These are phyloP conservation scores for Dasyprocta punctata DNA, from an alignment of 2,113 vertebrate genomes.

Conservation along the genomic window DNA sequence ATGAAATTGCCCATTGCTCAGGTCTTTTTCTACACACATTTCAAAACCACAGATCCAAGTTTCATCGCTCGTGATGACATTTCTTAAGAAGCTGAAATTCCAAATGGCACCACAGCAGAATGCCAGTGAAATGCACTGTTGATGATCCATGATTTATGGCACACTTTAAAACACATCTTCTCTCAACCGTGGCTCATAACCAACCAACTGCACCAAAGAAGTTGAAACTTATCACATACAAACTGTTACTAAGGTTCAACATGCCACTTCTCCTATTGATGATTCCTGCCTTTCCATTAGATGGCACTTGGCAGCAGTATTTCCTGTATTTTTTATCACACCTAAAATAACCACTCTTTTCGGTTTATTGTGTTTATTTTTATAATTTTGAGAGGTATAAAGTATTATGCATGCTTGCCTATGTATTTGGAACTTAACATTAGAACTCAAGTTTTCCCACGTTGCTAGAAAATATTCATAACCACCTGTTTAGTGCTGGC, in stretches of 20 bases:
- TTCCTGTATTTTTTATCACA: neutral
- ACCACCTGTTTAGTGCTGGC: neutral
- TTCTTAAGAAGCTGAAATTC: neutral
- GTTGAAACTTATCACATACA: neutral
- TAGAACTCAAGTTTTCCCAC: neutral
- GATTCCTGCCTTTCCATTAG: neutral
- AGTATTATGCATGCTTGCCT: neutral
- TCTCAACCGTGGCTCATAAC: neutral
- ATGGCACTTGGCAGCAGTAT: neutral
- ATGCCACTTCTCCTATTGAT: neutral
- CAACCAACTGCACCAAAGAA: neutral
- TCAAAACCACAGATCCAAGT: neutral
- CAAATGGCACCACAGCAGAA: neutral
- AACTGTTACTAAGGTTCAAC: neutral
- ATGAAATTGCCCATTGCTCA: neutral
- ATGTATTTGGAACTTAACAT: neutral
- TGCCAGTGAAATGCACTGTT: neutral
- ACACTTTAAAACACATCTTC: neutral
- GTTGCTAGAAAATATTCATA: neutral
- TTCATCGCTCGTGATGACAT: neutral
- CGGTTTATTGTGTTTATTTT: conserved; percentile 3
- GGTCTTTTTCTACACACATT: neutral
- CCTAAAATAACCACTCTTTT: conserved; percentile 2
- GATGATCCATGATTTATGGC: neutral
- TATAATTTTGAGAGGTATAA: neutral